Evolutionary conservation across 2,113 vertebrate species (phyloP).

Genomic region (Cephalopterus ornatus): DNA sequence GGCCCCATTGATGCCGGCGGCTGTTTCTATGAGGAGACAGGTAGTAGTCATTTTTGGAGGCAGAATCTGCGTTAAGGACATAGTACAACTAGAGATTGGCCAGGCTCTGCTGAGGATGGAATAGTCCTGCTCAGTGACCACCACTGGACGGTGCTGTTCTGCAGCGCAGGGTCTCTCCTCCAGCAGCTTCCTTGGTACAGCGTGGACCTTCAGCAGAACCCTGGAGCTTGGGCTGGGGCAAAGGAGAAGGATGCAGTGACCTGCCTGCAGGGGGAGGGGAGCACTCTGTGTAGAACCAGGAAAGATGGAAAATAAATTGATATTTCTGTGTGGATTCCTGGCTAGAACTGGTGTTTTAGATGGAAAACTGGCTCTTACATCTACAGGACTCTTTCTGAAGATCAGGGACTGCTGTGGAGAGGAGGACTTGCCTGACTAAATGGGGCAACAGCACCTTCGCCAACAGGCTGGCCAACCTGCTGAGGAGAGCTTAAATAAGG

Average conservation of each 20-base stretch:
- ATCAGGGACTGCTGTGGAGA: not conserved
- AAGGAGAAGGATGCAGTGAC: not conserved
- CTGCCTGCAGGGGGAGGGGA: not conserved
- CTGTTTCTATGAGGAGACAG: not conserved
- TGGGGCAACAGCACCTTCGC: not conserved
- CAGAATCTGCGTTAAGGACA: not conserved
- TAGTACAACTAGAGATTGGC: not conserved
- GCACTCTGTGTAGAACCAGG: not conserved
- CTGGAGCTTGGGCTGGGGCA: not conserved
- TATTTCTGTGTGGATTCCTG: not conserved
- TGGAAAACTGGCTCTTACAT: not conserved
- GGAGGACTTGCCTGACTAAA: not conserved
- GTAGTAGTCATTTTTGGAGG: not conserved
- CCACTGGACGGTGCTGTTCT: fast-evolving
- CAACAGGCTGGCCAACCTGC: not conserved
- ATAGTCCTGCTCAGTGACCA: not conserved
- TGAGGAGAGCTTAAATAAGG: not conserved
- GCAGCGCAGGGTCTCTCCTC: not conserved
- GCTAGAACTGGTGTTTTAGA: not conserved
- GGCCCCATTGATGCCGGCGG: not conserved
- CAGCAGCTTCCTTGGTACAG: not conserved
- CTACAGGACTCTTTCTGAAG: not conserved
- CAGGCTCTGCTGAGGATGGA: not conserved
- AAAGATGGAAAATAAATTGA: not conserved
- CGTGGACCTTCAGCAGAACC: not conserved